phyloP scores from a whole-genome alignment of 2,888 invertebrate species.

The Oconnorella tubifera region DNA sequence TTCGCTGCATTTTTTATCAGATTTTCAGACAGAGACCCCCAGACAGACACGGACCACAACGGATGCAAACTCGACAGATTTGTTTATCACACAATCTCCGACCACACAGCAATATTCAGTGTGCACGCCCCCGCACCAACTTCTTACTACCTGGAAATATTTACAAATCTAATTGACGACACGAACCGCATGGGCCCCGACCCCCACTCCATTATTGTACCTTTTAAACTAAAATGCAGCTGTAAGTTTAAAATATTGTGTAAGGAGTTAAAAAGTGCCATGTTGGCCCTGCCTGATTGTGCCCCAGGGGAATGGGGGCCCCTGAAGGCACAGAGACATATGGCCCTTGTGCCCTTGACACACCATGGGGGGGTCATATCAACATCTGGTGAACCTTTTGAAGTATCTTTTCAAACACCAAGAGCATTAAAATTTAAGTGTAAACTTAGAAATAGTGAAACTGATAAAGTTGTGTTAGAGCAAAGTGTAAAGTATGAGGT shows the following conservation, averaged over 20 bases:
- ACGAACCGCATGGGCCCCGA: constrained; percentile 42
- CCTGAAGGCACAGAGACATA: constrained; percentile 84
- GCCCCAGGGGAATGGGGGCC: constrained; percentile 99
- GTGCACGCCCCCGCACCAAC: constrained; percentile 96
- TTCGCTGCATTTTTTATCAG: constrained; percentile 63
- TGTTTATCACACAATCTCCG: constrained; percentile 85
- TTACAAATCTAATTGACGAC: constrained; percentile 76
- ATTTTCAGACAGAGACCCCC: constrained; percentile 72
- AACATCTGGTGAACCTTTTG: constrained; percentile 63
- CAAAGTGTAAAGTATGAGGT: constrained; percentile 79
- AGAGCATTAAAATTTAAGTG: constrained; percentile 75
- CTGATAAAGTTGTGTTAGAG: constrained; percentile 83
- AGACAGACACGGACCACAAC: constrained; percentile 70
- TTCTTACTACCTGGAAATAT: constrained; percentile 90
- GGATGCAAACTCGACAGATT: constrained; percentile 91
- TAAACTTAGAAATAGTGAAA: constrained; percentile 68
- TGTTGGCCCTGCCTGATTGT: constrained; percentile 93
- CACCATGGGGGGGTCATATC: constrained; percentile 84
- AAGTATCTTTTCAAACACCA: constrained; percentile 46
- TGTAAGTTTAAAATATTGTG: constrained; percentile 66
- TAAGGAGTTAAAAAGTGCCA: constrained; percentile 79
- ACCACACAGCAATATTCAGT: constrained; percentile 72
- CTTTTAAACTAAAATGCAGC: constrained; percentile 62
- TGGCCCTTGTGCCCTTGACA: constrained; percentile 69
- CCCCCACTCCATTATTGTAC: constrained; percentile 47